Conservation (phyloP, 1,140 invertebrate species). For the Euwallacea similis region DNA sequence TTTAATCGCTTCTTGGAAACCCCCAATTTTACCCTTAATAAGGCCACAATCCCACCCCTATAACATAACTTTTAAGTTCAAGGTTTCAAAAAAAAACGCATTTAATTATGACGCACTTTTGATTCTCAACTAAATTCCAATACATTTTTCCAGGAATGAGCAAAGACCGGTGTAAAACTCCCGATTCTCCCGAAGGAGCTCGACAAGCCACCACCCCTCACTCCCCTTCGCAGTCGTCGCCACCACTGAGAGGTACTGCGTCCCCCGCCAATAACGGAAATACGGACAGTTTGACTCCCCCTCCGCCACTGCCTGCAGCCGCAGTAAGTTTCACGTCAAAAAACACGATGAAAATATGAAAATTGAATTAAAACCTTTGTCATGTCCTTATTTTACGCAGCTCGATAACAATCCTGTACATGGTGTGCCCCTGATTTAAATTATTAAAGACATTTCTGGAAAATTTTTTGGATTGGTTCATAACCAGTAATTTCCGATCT, state of each 20-base stretch:
- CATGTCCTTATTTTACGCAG: too few relatives aligned
- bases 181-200: constrained; percentile 58
- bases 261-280: constrained; percentile 46
- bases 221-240: constrained; percentile 53
- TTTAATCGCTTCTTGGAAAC: constrained; percentile 20
- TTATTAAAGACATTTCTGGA: too few relatives aligned
- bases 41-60: neutral
- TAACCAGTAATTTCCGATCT: too few relatives aligned
- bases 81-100: too few relatives aligned
- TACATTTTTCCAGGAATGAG: neutral
- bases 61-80: too few relatives aligned
- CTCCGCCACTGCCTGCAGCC: constrained; percentile 44
- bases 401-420: too few relatives aligned
- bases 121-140: neutral
- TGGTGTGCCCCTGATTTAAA: too few relatives aligned
- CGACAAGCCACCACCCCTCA: constrained; percentile 54
- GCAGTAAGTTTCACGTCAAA: constrained; percentile 22
- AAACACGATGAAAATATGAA: neutral
- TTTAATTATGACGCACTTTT: too few relatives aligned
- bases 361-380: too few relatives aligned
- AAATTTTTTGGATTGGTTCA: too few relatives aligned
- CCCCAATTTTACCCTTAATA: neutral
- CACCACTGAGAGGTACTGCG: constrained; percentile 31
- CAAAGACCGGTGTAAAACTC: constrained; percentile 54
- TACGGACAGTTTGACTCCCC: constrained; percentile 49